These are phyloP conservation scores for Sterrhoptilus dennistouni DNA, from an alignment of 2,113 vertebrate genomes.

Conservation along the genomic window DNA sequence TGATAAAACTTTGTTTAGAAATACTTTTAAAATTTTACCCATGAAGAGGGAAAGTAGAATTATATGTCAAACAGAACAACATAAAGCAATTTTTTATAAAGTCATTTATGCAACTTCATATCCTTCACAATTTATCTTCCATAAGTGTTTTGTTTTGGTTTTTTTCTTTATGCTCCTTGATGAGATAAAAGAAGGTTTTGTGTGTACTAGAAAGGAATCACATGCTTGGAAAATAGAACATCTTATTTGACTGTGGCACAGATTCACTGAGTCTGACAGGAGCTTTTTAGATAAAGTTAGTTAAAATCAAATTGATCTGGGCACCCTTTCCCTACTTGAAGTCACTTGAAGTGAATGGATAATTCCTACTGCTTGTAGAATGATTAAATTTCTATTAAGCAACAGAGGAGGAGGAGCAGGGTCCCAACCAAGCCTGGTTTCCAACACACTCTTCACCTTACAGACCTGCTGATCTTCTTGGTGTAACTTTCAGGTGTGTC, in stretches of 20 bases:
- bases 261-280: not conserved
- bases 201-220: not conserved
- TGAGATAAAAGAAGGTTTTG: not conserved
- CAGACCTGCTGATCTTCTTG: not conserved
- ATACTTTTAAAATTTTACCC: conserved; percentile 71
- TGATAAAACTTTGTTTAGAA: conserved; percentile 78
- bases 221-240: not conserved
- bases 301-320: conserved; percentile 34
- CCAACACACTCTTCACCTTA: not conserved
- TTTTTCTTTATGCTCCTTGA: conserved; percentile 21
- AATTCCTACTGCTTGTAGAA: not conserved
- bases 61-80: conserved; percentile 60
- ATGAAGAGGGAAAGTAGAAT: conserved; percentile 58
- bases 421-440: not conserved
- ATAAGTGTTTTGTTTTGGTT: not conserved
- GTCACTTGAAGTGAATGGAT: not conserved
- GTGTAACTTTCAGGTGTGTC: not conserved
- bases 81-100: conserved; percentile 54
- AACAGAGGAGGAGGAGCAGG: not conserved
- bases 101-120: conserved; percentile 59
- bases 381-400: not conserved
- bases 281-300: conserved; percentile 20
- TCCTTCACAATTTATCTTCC: not conserved
- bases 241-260: not conserved
- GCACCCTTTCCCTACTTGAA: not conserved